Evolutionary conservation across 2,113 vertebrate species (phyloP).

Genomic region (Genyomyrus donnyi): DNA sequence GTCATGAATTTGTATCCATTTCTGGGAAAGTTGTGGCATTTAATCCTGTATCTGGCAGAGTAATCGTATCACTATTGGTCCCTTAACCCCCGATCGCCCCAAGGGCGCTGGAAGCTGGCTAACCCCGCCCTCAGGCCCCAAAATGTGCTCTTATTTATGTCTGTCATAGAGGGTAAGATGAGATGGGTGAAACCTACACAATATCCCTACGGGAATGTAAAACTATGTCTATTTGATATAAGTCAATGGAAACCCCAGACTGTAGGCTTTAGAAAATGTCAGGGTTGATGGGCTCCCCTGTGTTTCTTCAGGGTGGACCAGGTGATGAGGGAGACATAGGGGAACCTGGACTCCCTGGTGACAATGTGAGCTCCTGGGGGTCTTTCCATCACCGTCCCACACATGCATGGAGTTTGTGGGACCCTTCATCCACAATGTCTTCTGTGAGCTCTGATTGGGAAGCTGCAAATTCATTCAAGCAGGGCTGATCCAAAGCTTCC

Average conservation of each 20-base stretch:
- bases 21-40: not conserved
- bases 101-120: not conserved
- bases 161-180: not conserved
- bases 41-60: not conserved
- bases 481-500: not conserved
- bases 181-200: not conserved
- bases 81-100: no score
- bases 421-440: not conserved
- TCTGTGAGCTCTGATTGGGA: not conserved
- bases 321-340: slow-evolving; percentile 59
- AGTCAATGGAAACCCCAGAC: not conserved
- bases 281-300: not conserved
- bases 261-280: not conserved
- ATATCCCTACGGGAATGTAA: not conserved
- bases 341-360: slow-evolving; percentile 51
- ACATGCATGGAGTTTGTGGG: not conserved
- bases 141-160: not conserved
- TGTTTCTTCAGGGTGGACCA: slow-evolving; percentile 42
- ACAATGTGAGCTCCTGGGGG: slow-evolving; percentile 44
- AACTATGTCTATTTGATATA: not conserved
- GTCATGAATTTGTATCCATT: not conserved
- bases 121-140: not conserved
- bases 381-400: not conserved
- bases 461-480: not conserved
- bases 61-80: no score